phyloP scores from a whole-genome alignment of 2,113 vertebrate genomes.

The Odontesthes bonariensis region DNA sequence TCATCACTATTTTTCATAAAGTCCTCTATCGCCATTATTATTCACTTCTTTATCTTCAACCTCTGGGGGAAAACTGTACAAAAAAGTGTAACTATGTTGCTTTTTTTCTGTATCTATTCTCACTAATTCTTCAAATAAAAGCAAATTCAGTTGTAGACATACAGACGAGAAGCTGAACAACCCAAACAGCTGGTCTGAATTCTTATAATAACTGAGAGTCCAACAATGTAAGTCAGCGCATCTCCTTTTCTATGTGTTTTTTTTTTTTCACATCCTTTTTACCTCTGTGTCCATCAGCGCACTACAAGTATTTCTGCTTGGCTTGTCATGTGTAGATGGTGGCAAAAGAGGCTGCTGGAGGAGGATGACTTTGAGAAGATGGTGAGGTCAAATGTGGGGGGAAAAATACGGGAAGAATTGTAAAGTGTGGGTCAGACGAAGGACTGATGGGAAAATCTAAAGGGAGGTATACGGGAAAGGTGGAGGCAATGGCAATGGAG shows the following conservation, averaged over 20 bases:
- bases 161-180: neutral
- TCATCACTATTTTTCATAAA: too few species aligned
- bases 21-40: too few species aligned
- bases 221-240: conserved; percentile 13
- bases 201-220: conserved; percentile 16
- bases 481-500: conserved; percentile 31
- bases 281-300: conserved; percentile 63
- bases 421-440: conserved; percentile 42
- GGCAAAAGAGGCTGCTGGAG: conserved; percentile 1
- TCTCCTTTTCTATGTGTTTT: neutral
- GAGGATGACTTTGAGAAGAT: conserved; percentile 1
- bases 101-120: too few species aligned
- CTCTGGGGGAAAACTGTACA: too few species aligned
- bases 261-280: conserved; percentile 4
- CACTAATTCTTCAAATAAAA: neutral
- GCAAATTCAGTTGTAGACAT: too few species aligned
- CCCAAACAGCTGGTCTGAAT: neutral
- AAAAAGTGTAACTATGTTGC: too few species aligned
- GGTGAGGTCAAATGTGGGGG: conserved; percentile 10
- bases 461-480: conserved; percentile 40
- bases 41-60: too few species aligned
- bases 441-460: conserved; percentile 14
- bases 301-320: conserved; percentile 38
- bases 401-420: conserved; percentile 1
- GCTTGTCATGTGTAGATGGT: conserved; percentile 21